phyloP scores from a whole-genome alignment of 2,888 invertebrate species.

The Tortricodes alternella region DNA sequence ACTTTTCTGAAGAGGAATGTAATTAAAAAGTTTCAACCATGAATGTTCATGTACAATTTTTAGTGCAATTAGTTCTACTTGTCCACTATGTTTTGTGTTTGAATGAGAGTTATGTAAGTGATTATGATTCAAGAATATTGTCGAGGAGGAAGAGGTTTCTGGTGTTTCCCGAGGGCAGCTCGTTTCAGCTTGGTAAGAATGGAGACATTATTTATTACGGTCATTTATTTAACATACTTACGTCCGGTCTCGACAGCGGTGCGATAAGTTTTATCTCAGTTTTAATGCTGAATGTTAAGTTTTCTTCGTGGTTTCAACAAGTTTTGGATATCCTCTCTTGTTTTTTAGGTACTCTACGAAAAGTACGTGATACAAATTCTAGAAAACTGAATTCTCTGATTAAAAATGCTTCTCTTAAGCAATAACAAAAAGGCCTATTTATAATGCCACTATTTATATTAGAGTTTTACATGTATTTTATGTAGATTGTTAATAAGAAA shows the following conservation, averaged over 20 bases:
- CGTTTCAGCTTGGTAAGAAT: constrained; percentile 82
- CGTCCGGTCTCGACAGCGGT: constrained; percentile 14
- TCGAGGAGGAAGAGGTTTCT: constrained; percentile 83
- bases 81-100: constrained; percentile 39
- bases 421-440: too few relatives aligned
- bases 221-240: constrained; percentile 25
- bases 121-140: constrained; percentile 53
- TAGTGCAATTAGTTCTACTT: neutral
- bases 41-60: neutral
- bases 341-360: neutral
- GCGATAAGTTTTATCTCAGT: constrained; percentile 15
- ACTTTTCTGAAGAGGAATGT: neutral
- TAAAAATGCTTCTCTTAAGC: neutral
- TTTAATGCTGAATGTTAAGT: constrained; percentile 12
- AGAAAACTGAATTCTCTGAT: neutral
- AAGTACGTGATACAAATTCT: too few relatives aligned
- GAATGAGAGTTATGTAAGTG: constrained; percentile 42
- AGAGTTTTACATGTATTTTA: too few relatives aligned
- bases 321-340: neutral
- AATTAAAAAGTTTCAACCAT: neutral
- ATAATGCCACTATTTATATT: too few relatives aligned
- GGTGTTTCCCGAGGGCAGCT: constrained; percentile 84
- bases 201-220: constrained; percentile 19
- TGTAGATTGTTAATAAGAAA: too few relatives aligned
- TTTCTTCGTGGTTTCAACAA: neutral